Base-by-base conservation (phyloP, 2,888 invertebrate species). In the Troglohyphantes excavatus region DNA sequence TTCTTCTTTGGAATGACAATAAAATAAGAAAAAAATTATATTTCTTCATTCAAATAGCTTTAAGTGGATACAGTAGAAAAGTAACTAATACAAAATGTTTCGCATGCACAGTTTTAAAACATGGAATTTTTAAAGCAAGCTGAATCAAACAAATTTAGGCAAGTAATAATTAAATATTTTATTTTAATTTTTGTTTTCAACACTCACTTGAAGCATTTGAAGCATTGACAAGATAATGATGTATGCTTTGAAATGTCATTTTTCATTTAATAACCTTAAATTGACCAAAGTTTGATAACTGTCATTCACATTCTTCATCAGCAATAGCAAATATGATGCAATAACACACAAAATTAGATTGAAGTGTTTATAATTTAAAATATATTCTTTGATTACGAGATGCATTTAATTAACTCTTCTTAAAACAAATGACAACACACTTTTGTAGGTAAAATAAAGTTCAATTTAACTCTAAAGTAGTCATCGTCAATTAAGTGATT, bases 401-500 rank as follows among this genome's bases (percentile, higher is more conserved):
- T 53, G 53, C 17, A 53, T 53, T 53, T 53, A 11, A 53, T 53
- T 1, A 53, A 1, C 5, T 5, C 5, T n/a, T n/a, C 17, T 53
- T n/a, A n/a, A 53, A 53, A n/a, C 9, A 0, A 13, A 53, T 53
- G 53, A 53, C 53, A 13, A 11, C 53, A 5, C 53, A 13, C 53
- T 53, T n/a, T 33, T 17, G n/a, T n/a, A 53, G 9, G 53, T 53
- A 13, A 53, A n/a, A n/a, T 0, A n/a, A 53, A 53, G 13, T 53
- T 53, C 53, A 1, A 53, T 53, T 53, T 53, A 53, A n/a, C 9
- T 11, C 1, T n/a, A 53, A 53, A 53, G n/a, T 53, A 1, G 53
- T n/a, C 53, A 17, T 53, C 53, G n/a, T 13, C 53, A 53, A 53
- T 53, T 53, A 53, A 53, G 53, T 53, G n/a, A 53, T 53, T 53